These are phyloP conservation scores for Galeopsomyia nigrocyanea DNA, from an alignment of 2,888 invertebrate species.

Conservation along the genomic window DNA sequence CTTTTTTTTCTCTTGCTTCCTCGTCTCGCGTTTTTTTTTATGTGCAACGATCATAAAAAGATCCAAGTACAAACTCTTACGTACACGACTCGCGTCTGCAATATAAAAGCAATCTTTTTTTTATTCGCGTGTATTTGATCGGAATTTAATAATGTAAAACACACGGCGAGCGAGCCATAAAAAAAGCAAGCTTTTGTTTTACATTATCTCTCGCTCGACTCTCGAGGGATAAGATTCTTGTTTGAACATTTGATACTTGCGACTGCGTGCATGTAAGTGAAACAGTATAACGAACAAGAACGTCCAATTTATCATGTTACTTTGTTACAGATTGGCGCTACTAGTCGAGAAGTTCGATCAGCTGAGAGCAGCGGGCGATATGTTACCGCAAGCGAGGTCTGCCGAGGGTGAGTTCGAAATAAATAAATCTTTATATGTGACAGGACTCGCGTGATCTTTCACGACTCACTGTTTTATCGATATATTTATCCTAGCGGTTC, in stretches of 20 bases:
- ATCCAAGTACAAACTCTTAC: too few relatives aligned
- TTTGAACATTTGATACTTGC: background rate
- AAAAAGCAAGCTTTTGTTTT: too few relatives aligned
- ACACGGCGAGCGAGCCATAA: too few relatives aligned
- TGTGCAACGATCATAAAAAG: too few relatives aligned
- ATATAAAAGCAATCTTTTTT: too few relatives aligned
- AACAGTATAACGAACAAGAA: background rate
- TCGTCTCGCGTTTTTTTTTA: too few relatives aligned
- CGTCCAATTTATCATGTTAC: slow-evolving; percentile 1
- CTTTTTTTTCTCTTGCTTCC: background rate
- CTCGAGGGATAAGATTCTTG: background rate
- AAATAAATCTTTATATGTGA: background rate
- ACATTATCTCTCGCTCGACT: too few relatives aligned
- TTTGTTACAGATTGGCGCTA: slow-evolving; percentile 67
- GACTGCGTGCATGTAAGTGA: slow-evolving; percentile 1
- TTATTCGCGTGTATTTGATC: too few relatives aligned
- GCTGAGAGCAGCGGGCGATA: slow-evolving; percentile 81
- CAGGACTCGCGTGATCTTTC: background rate
- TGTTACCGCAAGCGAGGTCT: slow-evolving; percentile 79
- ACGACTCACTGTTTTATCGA: slow-evolving; percentile 41
- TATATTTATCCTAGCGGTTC: slow-evolving; percentile 32
- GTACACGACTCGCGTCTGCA: too few relatives aligned
- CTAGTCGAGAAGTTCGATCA: slow-evolving; percentile 91
- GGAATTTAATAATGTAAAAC: too few relatives aligned
- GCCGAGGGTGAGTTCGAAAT: slow-evolving; percentile 62